These are phyloP conservation scores for Eonycteris spelaea DNA, from an alignment of 2,113 vertebrate species.

Conservation along the genomic window DNA sequence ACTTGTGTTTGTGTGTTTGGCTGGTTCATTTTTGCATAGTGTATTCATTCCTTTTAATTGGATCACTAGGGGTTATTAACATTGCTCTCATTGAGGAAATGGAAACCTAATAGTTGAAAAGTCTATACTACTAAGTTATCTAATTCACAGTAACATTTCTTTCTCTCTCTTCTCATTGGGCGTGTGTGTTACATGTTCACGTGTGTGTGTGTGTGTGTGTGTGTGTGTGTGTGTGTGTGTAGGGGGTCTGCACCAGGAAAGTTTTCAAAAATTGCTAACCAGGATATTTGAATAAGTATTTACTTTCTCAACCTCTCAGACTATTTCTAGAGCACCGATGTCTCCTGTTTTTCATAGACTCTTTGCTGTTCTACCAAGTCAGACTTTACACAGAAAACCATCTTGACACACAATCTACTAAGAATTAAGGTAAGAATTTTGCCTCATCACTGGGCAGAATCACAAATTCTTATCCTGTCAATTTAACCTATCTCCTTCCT, in stretches of 20 bases:
- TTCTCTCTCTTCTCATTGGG: not conserved
- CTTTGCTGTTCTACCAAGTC: not conserved
- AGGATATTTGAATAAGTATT: not conserved
- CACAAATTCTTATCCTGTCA: not conserved
- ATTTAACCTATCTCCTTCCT: not conserved
- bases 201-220: not conserved
- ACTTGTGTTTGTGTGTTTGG: not conserved
- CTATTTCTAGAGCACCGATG: not conserved
- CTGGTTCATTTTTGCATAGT: slow-evolving; percentile 29
- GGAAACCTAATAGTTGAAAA: slow-evolving; percentile 43
- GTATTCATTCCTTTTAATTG: slow-evolving; percentile 59
- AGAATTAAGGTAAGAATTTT: not conserved
- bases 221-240: not conserved
- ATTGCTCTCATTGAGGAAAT: slow-evolving; percentile 39
- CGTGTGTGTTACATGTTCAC: accelerated
- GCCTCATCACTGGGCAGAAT: not conserved
- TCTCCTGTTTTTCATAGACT: not conserved
- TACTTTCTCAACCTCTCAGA: not conserved
- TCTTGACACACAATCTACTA: not conserved
- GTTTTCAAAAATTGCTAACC: not conserved
- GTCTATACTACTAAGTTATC: slow-evolving; percentile 17
- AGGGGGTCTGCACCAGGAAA: not conserved
- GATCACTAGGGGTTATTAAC: slow-evolving; percentile 53
- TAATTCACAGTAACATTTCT: not conserved
- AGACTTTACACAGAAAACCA: not conserved